Conservation (phyloP, 2,113 vertebrate species). For the Scomber scombrus region DNA sequence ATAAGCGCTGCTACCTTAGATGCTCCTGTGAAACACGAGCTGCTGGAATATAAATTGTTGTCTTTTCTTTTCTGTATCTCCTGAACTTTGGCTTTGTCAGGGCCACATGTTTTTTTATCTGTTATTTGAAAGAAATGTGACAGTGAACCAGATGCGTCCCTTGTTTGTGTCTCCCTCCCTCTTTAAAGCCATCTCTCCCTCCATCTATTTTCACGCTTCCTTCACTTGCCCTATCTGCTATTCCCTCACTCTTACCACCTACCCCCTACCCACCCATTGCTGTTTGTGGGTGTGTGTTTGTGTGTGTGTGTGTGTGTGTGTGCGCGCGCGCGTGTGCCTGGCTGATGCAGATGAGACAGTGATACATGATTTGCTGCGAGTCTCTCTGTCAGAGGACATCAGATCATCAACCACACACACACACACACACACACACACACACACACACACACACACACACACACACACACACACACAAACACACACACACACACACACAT, state of each 20-base stretch:
- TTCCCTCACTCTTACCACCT: constrained; percentile 28
- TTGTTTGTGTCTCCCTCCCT: constrained; percentile 44
- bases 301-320: constrained; percentile 41
- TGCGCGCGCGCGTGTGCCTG: constrained; percentile 16
- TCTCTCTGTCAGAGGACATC: constrained; percentile 81
- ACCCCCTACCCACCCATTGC: constrained; percentile 25
- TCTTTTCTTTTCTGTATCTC: constrained; percentile 30
- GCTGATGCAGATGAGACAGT: constrained; percentile 78
- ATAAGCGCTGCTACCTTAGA: constrained; percentile 37
- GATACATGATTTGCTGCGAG: constrained; percentile 80
- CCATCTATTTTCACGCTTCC: constrained; percentile 61
- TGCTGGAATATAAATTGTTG: constrained; percentile 46
- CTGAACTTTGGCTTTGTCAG: constrained; percentile 60
- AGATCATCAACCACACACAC: constrained; percentile 72
- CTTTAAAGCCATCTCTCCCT: constrained; percentile 55
- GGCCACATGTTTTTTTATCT: constrained; percentile 41
- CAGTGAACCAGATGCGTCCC: constrained; percentile 50
- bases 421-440: too few species aligned
- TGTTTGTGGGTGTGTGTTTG: constrained; percentile 31
- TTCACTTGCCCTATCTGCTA: constrained; percentile 65
- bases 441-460: constrained; percentile 19
- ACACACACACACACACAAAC: constrained; percentile 38
- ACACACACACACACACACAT: constrained; percentile 28
- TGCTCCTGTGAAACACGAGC: constrained; percentile 34
- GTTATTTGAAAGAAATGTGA: constrained; percentile 45